These are phyloP conservation scores for Pseudomyrmex flavicornis DNA, from an alignment of 1,140 invertebrate species.

Conservation along the genomic window DNA sequence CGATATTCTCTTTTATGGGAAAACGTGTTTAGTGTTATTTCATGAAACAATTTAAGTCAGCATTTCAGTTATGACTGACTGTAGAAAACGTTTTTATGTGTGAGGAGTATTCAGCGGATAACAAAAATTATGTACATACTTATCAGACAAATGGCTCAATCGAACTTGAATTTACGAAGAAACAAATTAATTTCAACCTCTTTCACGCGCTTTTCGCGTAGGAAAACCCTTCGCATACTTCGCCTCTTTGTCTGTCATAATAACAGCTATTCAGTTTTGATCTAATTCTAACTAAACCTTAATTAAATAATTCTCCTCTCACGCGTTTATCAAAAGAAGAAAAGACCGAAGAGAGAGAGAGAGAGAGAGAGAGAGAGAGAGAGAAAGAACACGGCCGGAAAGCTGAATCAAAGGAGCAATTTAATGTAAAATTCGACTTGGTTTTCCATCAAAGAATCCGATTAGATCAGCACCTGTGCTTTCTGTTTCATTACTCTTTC, in stretches of 20 bases:
- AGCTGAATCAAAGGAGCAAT: background rate
- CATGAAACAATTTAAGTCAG: slow-evolving; percentile 30
- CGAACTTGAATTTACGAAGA: background rate
- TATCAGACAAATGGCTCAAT: slow-evolving; percentile 22
- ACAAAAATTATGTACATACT: slow-evolving; percentile 5
- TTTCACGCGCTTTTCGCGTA: slow-evolving; percentile 34
- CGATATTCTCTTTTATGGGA: slow-evolving; percentile 22
- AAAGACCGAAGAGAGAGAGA: background rate
- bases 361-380: background rate
- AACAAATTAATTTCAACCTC: slow-evolving; percentile 58
- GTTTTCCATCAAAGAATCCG: background rate
- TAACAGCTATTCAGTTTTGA: slow-evolving; percentile 26
- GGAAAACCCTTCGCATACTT: slow-evolving; percentile 5
- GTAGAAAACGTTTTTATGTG: slow-evolving; percentile 7
- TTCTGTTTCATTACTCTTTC: background rate
- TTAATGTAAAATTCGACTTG: slow-evolving; percentile 8
- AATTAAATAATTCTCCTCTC: slow-evolving; percentile 35
- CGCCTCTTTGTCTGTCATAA: slow-evolving; percentile 42
- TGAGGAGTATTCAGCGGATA: slow-evolving; percentile 1
- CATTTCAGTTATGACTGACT: slow-evolving; percentile 11
- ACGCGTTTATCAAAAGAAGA: background rate
- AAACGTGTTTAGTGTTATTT: slow-evolving; percentile 30
- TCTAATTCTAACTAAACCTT: slow-evolving; percentile 36
- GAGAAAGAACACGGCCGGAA: too few species aligned
- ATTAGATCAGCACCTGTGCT: background rate